Evolutionary conservation across 2,888 invertebrate species (phyloP).

Genomic region (Cantharis nigra): DNA sequence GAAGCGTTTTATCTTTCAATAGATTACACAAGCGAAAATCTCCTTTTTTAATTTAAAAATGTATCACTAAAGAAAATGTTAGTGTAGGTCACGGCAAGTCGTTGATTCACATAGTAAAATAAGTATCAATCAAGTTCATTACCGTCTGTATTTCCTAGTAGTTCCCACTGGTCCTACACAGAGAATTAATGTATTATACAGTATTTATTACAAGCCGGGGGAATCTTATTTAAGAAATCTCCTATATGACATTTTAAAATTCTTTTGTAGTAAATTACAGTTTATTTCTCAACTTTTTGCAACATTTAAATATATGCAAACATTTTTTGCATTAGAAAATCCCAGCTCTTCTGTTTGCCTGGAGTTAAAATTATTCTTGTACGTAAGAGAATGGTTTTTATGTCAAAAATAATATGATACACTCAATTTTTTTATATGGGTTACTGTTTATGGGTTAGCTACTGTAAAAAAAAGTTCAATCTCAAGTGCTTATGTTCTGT

Average conservation of each 20-base stretch:
- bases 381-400: neutral
- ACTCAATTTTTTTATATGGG: no score
- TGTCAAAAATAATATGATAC: no score
- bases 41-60: no score
- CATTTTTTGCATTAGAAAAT: neutral
- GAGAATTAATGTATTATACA: neutral
- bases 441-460: neutral
- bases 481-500: neutral
- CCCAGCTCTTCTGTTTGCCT: neutral
- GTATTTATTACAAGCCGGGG: neutral
- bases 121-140: neutral
- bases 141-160: neutral
- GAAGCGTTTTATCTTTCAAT: no score
- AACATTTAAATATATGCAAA: neutral
- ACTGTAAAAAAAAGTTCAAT: neutral
- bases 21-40: no score
- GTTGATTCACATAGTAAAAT: neutral
- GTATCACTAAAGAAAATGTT: neutral
- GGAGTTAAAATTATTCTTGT: neutral
- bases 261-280: neutral
- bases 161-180: neutral
- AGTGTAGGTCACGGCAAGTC: neutral
- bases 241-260: neutral
- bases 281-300: neutral
- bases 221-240: neutral